Percentiles rank a stretch among this genome's conserved stretches.
Evolutionary conservation across 2,797 vertebrate genomes (phyloP).

Genomic region (Staurois parvus): DNA sequence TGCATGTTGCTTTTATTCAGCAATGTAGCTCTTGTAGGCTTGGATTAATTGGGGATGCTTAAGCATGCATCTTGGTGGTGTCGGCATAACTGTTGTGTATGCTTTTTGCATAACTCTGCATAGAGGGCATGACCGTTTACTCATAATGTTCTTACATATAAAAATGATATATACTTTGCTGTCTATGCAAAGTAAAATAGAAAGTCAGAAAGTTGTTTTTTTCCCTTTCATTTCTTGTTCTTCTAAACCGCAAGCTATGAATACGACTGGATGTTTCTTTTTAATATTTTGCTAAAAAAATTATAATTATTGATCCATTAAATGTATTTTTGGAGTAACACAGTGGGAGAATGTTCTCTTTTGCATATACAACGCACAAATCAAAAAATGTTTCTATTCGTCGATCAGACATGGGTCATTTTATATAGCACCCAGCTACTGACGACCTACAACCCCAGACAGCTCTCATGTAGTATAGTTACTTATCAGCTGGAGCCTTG

Average conservation of each 20-base stretch:
- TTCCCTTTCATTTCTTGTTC: no score
- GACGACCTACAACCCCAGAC: background rate
- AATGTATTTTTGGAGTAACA: no score
- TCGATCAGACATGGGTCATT: background rate
- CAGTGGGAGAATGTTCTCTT: no score
- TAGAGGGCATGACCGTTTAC: background rate
- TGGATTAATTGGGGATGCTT: conserved; percentile 35
- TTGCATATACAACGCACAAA: no score
- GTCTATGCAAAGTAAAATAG: background rate
- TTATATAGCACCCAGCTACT: background rate
- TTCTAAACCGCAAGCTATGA: no score
- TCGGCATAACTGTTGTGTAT: conserved; percentile 11
- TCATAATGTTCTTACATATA: background rate
- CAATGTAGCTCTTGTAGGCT: conserved; percentile 6
- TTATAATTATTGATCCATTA: no score
- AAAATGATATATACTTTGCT: background rate
- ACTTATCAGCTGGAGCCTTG: background rate
- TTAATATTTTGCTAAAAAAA: no score
- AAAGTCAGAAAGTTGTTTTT: background rate
- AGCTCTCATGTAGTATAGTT: background rate
- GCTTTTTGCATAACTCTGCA: background rate
- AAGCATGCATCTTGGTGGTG: conserved; percentile 20
- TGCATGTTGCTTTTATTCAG: conserved; percentile 35
- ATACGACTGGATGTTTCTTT: no score
- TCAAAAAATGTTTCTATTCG: background rate